Evolutionary conservation across 2,888 invertebrate genomes (phyloP).

Genomic region (Epinotia brunnichana): DNA sequence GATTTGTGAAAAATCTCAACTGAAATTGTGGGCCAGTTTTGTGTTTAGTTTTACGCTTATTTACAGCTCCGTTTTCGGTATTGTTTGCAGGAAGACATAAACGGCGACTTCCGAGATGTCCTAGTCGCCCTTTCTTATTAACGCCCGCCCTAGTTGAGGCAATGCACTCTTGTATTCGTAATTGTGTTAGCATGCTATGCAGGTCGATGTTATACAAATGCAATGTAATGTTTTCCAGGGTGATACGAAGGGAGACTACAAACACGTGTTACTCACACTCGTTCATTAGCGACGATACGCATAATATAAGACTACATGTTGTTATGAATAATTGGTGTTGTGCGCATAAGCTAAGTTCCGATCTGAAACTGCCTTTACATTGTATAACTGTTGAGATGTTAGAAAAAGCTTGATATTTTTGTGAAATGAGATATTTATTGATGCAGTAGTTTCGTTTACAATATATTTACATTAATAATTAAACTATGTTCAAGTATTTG

Average conservation of each 20-base stretch:
- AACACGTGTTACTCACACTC: conserved; percentile 85
- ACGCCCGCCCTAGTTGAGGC: conserved; percentile 67
- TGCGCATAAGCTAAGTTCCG: conserved; percentile 60
- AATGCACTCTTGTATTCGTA: conserved; percentile 49
- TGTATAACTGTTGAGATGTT: conserved; percentile 75
- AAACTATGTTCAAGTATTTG: conserved; percentile 74
- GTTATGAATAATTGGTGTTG: conserved; percentile 50
- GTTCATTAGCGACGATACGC: conserved; percentile 68
- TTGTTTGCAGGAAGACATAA: conserved; percentile 86
- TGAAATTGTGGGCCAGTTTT: conserved; percentile 79
- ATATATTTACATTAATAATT: conserved; percentile 78
- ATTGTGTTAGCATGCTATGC: conserved; percentile 66
- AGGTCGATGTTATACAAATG: conserved; percentile 55
- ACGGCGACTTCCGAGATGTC: conserved; percentile 87
- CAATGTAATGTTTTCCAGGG: conserved; percentile 84
- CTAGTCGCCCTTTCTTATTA: conserved; percentile 85
- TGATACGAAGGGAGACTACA: conserved; percentile 88
- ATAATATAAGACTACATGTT: conserved; percentile 66
- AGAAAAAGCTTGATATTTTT: conserved; percentile 80
- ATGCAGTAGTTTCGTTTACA: conserved; percentile 82
- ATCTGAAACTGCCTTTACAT: conserved; percentile 75
- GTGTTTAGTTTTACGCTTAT: conserved; percentile 48
- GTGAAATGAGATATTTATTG: conserved; percentile 83
- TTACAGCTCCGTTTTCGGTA: conserved; percentile 67
- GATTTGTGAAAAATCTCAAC: conserved; percentile 58